Evolutionary conservation across 92 coral and sea anemone species (phyloP).

Genomic region (Plumapathes pennacea): DNA sequence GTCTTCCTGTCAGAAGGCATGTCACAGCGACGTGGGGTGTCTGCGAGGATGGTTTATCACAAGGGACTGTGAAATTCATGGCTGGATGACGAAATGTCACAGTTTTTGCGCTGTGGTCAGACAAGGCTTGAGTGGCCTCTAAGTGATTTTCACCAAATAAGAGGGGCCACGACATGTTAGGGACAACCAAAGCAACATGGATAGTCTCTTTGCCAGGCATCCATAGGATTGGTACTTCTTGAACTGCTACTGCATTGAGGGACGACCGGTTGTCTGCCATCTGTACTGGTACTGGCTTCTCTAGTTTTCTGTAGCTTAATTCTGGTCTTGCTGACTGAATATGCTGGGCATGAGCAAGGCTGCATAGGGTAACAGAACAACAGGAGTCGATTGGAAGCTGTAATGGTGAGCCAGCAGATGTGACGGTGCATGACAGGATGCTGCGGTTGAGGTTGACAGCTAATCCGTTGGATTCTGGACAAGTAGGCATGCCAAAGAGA

Average conservation of each 20-base stretch:
- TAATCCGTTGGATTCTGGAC: neutral
- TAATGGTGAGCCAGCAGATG: neutral
- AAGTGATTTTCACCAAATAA: slow-evolving; percentile 32
- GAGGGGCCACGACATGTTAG: slow-evolving; percentile 36
- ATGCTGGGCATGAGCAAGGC: slow-evolving; percentile 29
- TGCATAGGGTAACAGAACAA: slow-evolving; percentile 38
- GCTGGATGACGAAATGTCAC: slow-evolving; percentile 33
- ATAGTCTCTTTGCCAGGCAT: slow-evolving; percentile 15
- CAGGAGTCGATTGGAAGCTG: slow-evolving; percentile 24
- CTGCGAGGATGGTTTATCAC: slow-evolving; percentile 1
- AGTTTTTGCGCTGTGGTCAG: slow-evolving; percentile 21
- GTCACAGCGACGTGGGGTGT: slow-evolving; percentile 3
- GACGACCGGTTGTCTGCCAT: slow-evolving; percentile 25
- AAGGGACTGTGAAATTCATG: slow-evolving; percentile 18
- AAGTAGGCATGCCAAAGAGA: no score
- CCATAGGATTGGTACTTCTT: slow-evolving; percentile 44
- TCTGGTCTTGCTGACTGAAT: slow-evolving; percentile 19
- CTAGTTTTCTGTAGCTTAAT: slow-evolving; percentile 12
- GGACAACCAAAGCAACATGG: slow-evolving; percentile 27
- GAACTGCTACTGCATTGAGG: slow-evolving; percentile 21
- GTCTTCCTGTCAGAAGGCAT: slow-evolving; percentile 5
- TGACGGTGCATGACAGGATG: slow-evolving; percentile 2
- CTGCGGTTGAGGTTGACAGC: slow-evolving; percentile 1
- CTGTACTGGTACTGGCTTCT: slow-evolving; percentile 26
- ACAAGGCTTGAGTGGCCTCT: slow-evolving; percentile 34